A percentile compares a stretch with the other conserved stretches of the same genome.
These are phyloP conservation scores for Caenorhabditis imperialis DNA, from an alignment of 2,888 invertebrate genomes.

Conservation along the genomic window DNA sequence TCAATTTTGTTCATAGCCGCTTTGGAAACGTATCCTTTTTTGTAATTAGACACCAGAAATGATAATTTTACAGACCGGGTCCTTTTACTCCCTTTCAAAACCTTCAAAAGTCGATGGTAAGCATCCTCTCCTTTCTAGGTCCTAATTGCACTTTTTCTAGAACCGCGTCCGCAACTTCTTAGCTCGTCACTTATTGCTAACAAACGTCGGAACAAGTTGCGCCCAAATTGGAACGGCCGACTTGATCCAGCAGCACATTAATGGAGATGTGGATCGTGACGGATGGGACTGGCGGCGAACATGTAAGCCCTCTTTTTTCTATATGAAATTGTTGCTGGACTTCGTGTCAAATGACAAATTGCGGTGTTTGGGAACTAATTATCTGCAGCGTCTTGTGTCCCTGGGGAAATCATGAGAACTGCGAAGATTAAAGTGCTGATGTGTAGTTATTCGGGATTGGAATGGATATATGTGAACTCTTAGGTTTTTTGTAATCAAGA, in stretches of 20 bases:
- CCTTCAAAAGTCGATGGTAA: too few species aligned
- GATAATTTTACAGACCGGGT: too few species aligned
- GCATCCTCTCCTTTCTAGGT: neutral
- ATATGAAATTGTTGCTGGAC: neutral
- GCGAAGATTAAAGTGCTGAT: conserved; percentile 25
- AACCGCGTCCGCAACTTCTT: conserved; percentile 45
- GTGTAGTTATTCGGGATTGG: conserved; percentile 22
- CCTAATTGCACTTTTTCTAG: conserved; percentile 30
- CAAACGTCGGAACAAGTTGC: conserved; percentile 58
- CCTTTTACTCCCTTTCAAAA: too few species aligned
- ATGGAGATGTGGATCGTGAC: conserved; percentile 56
- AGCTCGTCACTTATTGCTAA: conserved; percentile 54
- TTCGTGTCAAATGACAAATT: too few species aligned
- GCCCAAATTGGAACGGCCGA: conserved; percentile 62
- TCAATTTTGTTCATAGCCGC: neutral
- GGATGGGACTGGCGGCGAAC: conserved; percentile 65
- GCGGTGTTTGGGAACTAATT: conserved; percentile 51
- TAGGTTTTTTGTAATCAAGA: too few species aligned
- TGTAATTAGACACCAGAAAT: too few species aligned
- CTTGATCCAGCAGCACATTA: conserved; percentile 60
- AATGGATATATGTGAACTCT: too few species aligned
- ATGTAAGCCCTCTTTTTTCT: conserved; percentile 33
- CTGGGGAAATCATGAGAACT: conserved; percentile 43
- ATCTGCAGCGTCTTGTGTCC: conserved; percentile 35
- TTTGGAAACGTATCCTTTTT: too few species aligned